Evolutionary conservation across 1,140 invertebrate species (phyloP).

Genomic region (Conopomorpha cramerella): DNA sequence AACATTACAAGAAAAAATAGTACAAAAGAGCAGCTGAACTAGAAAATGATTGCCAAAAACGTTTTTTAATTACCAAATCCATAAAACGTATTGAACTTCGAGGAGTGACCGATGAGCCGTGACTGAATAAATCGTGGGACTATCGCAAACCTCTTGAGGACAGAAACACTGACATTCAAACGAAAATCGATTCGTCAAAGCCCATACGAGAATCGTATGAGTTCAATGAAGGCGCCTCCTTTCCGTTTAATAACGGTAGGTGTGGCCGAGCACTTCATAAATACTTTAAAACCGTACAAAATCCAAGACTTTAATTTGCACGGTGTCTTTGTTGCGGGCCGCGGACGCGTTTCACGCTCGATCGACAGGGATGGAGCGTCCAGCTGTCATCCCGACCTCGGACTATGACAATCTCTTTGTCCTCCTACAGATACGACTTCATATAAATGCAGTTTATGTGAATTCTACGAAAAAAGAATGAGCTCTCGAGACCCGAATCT

Average conservation of each 20-base stretch:
- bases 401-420: conserved; percentile 38
- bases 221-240: conserved; percentile 17
- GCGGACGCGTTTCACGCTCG: conserved; percentile 39
- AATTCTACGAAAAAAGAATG: conserved; percentile 40
- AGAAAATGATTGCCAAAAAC: neutral
- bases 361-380: conserved; percentile 25
- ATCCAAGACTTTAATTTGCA: conserved; percentile 14
- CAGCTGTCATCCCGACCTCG: conserved; percentile 46
- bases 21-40: conserved; percentile 2
- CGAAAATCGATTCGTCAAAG: conserved; percentile 18
- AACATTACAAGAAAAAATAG: conserved; percentile 13
- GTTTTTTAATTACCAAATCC: conserved; percentile 17
- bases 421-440: conserved; percentile 41
- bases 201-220: conserved; percentile 12
- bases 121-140: conserved; percentile 25
- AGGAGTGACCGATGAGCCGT: conserved; percentile 39
- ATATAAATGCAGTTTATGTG: conserved; percentile 57
- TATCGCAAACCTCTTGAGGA: conserved; percentile 31
- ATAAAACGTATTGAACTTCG: conserved; percentile 16
- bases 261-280: conserved; percentile 24
- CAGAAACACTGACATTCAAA: conserved; percentile 15
- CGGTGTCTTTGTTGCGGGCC: conserved; percentile 35
- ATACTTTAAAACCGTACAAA: conserved; percentile 12
- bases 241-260: conserved; percentile 23
- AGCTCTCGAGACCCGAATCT: conserved; percentile 38